Evolutionary conservation across 2,797 vertebrate species (phyloP).

Genomic region (Carapus acus): DNA sequence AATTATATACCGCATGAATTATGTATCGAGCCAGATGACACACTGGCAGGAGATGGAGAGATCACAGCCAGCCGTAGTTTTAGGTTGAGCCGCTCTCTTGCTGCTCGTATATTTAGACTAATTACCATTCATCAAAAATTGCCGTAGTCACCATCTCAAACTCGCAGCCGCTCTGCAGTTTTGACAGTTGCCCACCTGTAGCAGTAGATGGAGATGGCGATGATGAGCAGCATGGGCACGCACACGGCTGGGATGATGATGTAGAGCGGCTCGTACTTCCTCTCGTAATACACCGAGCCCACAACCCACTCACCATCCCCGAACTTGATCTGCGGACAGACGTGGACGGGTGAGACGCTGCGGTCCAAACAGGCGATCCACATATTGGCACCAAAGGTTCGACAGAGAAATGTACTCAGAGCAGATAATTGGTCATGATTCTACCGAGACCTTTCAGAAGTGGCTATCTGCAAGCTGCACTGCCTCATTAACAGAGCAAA

Average conservation of each 20-base stretch:
- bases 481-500: constrained; percentile 20
- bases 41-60: not conserved
- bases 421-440: constrained; percentile 25
- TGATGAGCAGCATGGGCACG: constrained; percentile 89
- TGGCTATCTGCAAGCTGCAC: constrained; percentile 7
- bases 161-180: constrained; percentile 1
- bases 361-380: constrained; percentile 20
- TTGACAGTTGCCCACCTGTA: constrained; percentile 78
- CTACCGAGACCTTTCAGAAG: constrained; percentile 18
- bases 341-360: constrained; percentile 11
- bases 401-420: constrained; percentile 29
- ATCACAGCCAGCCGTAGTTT: not conserved
- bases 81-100: not conserved
- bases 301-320: constrained; percentile 89
- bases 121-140: too few relatives aligned
- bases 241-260: constrained; percentile 92
- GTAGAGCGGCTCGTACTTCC: constrained; percentile 78
- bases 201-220: constrained; percentile 84
- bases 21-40: not conserved
- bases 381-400: constrained; percentile 13
- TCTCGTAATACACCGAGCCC: constrained; percentile 84
- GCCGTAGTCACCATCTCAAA: not conserved
- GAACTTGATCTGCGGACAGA: constrained; percentile 83
- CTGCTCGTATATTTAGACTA: not conserved
- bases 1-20: not conserved